Conservation (phyloP, 2,888 invertebrate species). For the Celastrina argiolus region DNA sequence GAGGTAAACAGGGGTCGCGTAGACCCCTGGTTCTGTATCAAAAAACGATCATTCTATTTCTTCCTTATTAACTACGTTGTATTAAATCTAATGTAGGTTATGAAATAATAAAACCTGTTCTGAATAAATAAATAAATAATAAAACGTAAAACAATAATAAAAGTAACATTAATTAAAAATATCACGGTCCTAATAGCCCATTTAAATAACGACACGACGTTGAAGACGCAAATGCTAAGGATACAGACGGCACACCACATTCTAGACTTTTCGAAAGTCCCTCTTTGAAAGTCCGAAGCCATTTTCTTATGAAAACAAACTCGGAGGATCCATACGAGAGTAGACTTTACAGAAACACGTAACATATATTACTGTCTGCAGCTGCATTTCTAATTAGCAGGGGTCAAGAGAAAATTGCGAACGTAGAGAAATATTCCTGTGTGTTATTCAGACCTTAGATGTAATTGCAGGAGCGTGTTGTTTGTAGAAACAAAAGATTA, state of each 20-base stretch:
- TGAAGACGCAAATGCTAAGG: not conserved
- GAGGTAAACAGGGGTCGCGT: no score
- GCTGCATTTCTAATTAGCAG: conserved; percentile 46
- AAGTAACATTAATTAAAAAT: no score
- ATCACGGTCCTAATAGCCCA: no score
- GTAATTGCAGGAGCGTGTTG: conserved; percentile 46
- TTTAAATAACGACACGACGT: not conserved
- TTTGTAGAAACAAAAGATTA: conserved; percentile 11
- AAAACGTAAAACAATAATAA: no score
- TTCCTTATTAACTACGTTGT: no score
- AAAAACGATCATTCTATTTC: no score
- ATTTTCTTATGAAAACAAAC: conserved; percentile 2
- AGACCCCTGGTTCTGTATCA: no score
- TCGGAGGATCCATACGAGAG: not conserved
- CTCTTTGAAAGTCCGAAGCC: not conserved
- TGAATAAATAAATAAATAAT: no score
- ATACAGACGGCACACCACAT: not conserved
- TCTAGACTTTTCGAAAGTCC: conserved; percentile 1
- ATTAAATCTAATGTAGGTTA: no score
- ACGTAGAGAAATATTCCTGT: conserved; percentile 51
- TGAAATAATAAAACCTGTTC: no score
- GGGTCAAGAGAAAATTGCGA: conserved; percentile 49
- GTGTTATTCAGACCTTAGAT: conserved; percentile 49
- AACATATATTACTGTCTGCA: conserved; percentile 19
- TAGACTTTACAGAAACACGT: not conserved